These are phyloP conservation scores for Lochmaea capreae DNA, from an alignment of 2,888 invertebrate genomes.

Conservation along the genomic window DNA sequence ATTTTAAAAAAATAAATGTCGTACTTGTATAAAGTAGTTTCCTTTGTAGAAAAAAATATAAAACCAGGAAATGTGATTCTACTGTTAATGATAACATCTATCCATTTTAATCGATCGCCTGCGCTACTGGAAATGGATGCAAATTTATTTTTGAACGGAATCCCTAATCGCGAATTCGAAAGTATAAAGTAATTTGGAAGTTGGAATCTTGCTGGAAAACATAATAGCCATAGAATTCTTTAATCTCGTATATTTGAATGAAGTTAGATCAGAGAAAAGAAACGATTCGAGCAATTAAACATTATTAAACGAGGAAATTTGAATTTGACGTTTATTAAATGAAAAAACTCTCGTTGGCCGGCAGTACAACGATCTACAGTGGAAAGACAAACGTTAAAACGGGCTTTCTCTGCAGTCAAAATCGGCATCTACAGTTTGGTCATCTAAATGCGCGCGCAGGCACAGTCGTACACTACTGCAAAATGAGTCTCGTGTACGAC, in stretches of 20 bases:
- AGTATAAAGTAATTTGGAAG: constrained; percentile 41
- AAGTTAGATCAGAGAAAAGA: constrained; percentile 17
- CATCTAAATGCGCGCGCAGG: no score
- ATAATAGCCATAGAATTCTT: constrained; percentile 24
- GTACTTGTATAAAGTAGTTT: no score
- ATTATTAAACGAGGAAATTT: neutral
- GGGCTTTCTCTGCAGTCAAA: no score
- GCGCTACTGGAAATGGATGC: constrained; percentile 48
- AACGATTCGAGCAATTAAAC: constrained; percentile 16
- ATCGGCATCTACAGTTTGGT: no score
- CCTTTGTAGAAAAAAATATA: no score
- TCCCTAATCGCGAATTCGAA: constrained; percentile 37
- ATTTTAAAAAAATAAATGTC: neutral
- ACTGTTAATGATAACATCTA: no score
- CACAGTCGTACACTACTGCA: no score
- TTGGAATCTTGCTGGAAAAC: constrained; percentile 30
- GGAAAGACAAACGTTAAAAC: neutral
- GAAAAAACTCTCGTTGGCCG: neutral
- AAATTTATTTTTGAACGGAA: constrained; percentile 45
- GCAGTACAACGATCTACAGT: neutral
- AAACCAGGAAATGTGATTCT: no score
- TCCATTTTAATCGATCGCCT: neutral
- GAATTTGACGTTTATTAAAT: constrained; percentile 16
- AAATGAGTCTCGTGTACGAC: no score
- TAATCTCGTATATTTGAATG: constrained; percentile 24